Evolutionary conservation across 2,797 vertebrate species (phyloP).

Genomic region (Lepus townsendii): DNA sequence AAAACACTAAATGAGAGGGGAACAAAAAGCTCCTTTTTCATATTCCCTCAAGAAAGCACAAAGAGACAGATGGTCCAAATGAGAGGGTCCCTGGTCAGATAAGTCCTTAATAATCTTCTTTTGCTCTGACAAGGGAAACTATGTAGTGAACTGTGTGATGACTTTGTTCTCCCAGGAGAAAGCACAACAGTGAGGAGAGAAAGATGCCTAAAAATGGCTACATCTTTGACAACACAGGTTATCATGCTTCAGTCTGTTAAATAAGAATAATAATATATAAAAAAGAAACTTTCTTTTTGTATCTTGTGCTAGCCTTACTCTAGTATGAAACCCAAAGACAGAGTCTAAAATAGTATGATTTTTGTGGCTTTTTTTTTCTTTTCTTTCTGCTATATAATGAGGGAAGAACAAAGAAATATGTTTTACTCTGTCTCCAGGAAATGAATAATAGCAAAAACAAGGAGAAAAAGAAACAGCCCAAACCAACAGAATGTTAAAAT

Average conservation of each 20-base stretch:
- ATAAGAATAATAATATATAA: constrained; percentile 55
- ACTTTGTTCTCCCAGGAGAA: constrained; percentile 78
- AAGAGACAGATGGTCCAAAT: constrained; percentile 72
- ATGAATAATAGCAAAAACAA: constrained; percentile 48
- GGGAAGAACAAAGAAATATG: constrained; percentile 63
- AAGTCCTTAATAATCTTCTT: constrained; percentile 72
- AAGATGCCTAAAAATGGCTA: constrained; percentile 69
- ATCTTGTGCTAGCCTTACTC: not conserved
- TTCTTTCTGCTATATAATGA: constrained; percentile 53
- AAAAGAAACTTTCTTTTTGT: constrained; percentile 59
- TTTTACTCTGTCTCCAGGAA: constrained; percentile 51
- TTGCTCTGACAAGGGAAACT: constrained; percentile 72
- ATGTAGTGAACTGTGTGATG: constrained; percentile 51
- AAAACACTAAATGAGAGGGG: constrained; percentile 73
- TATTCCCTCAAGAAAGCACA: constrained; percentile 73
- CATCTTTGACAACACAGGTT: constrained; percentile 66
- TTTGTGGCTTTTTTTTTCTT: not conserved
- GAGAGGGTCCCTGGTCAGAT: constrained; percentile 58
- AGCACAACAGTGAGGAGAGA: constrained; percentile 38
- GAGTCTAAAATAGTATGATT: constrained; percentile 44
- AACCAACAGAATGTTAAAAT: constrained; percentile 58
- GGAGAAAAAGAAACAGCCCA: constrained; percentile 48
- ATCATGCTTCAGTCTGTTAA: constrained; percentile 78
- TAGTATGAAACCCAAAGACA: constrained; percentile 45
- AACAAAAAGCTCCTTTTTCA: not conserved